phyloP scores from a whole-genome alignment of 2,113 vertebrate species.

The Callipepla californica region DNA sequence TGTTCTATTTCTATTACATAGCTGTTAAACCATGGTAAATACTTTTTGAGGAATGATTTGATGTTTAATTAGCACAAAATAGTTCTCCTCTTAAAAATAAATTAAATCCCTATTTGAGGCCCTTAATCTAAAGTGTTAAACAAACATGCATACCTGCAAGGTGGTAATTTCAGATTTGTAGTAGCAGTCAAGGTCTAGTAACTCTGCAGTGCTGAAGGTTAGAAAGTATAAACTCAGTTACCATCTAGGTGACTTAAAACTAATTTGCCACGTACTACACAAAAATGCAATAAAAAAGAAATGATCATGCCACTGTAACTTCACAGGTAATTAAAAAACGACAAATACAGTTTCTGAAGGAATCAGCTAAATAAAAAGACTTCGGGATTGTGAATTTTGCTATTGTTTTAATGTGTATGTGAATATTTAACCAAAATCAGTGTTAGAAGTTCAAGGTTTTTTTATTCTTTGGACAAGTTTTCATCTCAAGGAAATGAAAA shows the following conservation, averaged over 20 bases:
- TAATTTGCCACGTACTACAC: background rate
- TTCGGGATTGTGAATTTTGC: background rate
- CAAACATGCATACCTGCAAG: slow-evolving; percentile 28
- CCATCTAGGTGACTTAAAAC: background rate
- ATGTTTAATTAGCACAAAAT: slow-evolving; percentile 62
- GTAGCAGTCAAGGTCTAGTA: slow-evolving; percentile 10
- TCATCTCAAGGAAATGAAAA: background rate
- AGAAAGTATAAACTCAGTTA: background rate
- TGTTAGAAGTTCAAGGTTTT: background rate
- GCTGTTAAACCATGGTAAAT: slow-evolving; percentile 46
- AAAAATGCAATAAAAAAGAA: background rate
- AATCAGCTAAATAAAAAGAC: background rate
- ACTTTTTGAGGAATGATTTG: slow-evolving; percentile 48
- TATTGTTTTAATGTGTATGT: background rate
- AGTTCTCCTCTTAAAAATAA: slow-evolving; percentile 63
- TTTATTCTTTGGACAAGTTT: background rate
- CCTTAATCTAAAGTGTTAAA: slow-evolving; percentile 65
- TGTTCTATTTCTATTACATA: slow-evolving; percentile 24
- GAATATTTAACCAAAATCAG: background rate
- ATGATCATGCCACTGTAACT: background rate
- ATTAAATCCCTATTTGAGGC: slow-evolving; percentile 61
- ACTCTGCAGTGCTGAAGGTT: background rate
- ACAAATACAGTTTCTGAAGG: background rate
- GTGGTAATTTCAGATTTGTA: slow-evolving; percentile 35
- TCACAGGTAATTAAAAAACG: background rate